Conservation (phyloP, 2,797 vertebrate species). For the Cyclopterus lumpus region DNA sequence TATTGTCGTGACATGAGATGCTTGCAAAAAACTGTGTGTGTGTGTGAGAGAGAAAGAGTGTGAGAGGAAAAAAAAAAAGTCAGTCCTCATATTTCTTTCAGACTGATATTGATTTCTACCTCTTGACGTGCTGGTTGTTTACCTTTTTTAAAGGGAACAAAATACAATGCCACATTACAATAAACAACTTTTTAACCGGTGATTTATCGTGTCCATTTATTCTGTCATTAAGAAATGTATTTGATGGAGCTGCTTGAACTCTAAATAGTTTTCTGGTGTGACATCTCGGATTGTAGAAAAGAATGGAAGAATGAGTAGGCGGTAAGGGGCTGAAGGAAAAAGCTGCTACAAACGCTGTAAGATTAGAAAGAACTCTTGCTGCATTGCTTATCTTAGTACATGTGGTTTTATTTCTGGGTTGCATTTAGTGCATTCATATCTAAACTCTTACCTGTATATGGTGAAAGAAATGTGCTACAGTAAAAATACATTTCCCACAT, state of each 20-base stretch:
- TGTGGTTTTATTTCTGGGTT: neutral
- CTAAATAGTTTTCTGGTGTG: neutral
- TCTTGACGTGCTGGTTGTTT: slow-evolving; percentile 82
- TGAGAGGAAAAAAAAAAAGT: neutral
- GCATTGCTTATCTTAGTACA: neutral
- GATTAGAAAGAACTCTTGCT: neutral
- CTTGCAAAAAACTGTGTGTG: slow-evolving; percentile 11
- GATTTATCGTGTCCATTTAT: neutral
- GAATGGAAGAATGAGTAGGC: no score
- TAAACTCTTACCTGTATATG: neutral
- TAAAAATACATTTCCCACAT: neutral
- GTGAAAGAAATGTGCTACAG: neutral
- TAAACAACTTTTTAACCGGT: slow-evolving; percentile 75
- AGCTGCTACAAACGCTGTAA: no score
- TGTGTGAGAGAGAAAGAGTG: neutral
- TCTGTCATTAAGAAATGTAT: neutral
- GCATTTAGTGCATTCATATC: neutral
- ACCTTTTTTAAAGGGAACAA: slow-evolving; percentile 65
- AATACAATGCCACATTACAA: slow-evolving; percentile 73
- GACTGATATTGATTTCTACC: slow-evolving; percentile 81
- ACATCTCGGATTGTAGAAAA: neutral
- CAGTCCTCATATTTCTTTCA: slow-evolving; percentile 44
- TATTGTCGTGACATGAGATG: slow-evolving; percentile 22
- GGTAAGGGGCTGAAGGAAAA: no score
- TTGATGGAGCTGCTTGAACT: neutral